Base-by-base conservation (phyloP, 2,888 invertebrate genomes). In the Dasysyrphus tricinctus region DNA sequence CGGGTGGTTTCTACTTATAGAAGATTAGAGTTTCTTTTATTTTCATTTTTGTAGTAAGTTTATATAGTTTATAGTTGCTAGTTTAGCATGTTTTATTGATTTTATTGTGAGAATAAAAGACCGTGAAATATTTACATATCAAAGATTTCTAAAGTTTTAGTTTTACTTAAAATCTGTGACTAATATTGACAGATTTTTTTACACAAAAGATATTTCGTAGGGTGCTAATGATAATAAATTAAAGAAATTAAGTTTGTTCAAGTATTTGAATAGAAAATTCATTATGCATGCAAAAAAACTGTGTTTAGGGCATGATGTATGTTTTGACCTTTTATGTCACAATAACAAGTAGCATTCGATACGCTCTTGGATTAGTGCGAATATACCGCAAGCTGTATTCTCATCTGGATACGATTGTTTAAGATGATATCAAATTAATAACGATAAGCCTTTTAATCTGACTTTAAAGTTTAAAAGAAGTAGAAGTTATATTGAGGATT, bases 261-360 rank as follows among this genome's bases (percentile, higher is more conserved):
- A 19, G 44, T 16, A 42, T 44, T 42, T 61, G 19, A 51, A 57
- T 63, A 37, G n/a, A 24, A 54, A 56, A 67, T 54, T 19, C 11
- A 32, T 59, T 61, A 51, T 49, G 39, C 34, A 56, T 80, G 57
- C 61, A 42, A 80, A 42, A 80, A 67, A 24, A 16, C 24, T 24
- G 42, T 12, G 2, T 5, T 61, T 9, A 1, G 0, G 34, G 11
- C 51, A 8, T 12, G 4, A 42, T 24, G 19, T 12, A 42, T 61
- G 39, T 42, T 61, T 39, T 61, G 61, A 42, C 61, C 59, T 61
- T 42, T 39, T 24, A 24, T 24, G 42, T 59, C 39, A 39, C 7
- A 24, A 24, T 61, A 5, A 61, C 12, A 2, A 34, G 59, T 37
- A 16, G 11, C n/a, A 57, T 39, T 59, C 12, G 12, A 19, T 39